A percentile compares a stretch with the other conserved stretches of the same genome.
phyloP scores from a whole-genome alignment of 2,797 vertebrate species.

The Mormyrus proboscirostris region DNA sequence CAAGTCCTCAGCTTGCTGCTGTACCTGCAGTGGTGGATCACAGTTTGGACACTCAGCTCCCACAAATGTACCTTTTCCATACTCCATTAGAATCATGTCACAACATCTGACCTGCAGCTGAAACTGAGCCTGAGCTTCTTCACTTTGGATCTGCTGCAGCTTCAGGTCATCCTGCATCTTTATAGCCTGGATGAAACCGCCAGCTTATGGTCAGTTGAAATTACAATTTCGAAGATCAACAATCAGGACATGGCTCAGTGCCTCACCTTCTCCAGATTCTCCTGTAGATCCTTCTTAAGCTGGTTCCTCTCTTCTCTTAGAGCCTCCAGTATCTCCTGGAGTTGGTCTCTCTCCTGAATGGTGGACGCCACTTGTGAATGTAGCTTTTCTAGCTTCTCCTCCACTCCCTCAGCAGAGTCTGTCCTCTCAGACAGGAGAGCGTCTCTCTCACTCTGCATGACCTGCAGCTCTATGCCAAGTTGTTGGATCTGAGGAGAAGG shows the following conservation, averaged over 20 bases:
- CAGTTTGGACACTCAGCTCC: background rate
- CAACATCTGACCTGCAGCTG: background rate
- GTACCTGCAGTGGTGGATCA: background rate
- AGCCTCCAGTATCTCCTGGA: conserved; percentile 42
- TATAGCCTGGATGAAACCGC: background rate
- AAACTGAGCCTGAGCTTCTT: background rate
- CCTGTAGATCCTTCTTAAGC: conserved; percentile 36
- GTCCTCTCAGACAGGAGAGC: conserved; percentile 23
- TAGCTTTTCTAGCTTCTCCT: conserved; percentile 41
- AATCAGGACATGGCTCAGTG: background rate
- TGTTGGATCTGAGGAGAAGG: background rate
- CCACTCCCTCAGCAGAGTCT: background rate
- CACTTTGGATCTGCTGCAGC: background rate
- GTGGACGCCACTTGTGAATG: conserved; percentile 46
- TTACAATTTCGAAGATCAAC: background rate
- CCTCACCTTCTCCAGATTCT: background rate
- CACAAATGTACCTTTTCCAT: background rate
- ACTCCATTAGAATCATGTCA: background rate
- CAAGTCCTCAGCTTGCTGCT: background rate
- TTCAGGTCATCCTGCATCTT: background rate
- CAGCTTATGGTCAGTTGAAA: background rate
- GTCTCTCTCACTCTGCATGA: conserved; percentile 33
- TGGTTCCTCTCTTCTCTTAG: conserved; percentile 45
- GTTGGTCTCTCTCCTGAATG: conserved; percentile 55
- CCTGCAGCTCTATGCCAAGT: conserved; percentile 31